phyloP scores from a whole-genome alignment of 2,888 invertebrate species.

The Tinea semifulvella region DNA sequence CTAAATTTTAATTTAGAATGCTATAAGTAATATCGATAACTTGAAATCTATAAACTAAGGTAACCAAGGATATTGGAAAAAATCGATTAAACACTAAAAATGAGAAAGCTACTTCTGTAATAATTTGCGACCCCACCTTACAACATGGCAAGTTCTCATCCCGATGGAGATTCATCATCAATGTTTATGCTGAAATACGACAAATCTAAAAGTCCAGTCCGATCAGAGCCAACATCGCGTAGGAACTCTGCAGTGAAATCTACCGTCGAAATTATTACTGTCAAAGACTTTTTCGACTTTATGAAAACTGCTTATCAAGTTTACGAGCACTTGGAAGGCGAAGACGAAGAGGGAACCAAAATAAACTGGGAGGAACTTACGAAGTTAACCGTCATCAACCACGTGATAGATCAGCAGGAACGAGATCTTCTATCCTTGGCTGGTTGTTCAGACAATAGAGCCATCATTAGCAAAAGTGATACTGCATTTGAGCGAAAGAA shows the following conservation, averaged over 20 bases:
- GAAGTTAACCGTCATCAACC: conserved; percentile 55
- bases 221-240: conserved; percentile 31
- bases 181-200: conserved; percentile 50
- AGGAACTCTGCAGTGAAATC: conserved; percentile 31
- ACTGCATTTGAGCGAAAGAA: conserved; percentile 36
- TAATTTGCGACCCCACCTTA: not conserved
- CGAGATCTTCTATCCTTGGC: conserved; percentile 49
- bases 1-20: too few relatives aligned
- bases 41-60: too few relatives aligned
- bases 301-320: conserved; percentile 79
- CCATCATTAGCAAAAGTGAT: conserved; percentile 48
- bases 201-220: conserved; percentile 30
- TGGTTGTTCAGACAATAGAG: conserved; percentile 35
- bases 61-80: not conserved
- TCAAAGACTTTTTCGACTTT: conserved; percentile 76
- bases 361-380: conserved; percentile 63
- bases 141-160: conserved; percentile 44
- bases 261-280: conserved; percentile 70
- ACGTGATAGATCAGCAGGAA: conserved; percentile 54
- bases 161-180: conserved; percentile 40
- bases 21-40: too few relatives aligned
- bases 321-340: conserved; percentile 53
- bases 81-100: conserved; percentile 1
- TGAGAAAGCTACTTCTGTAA: not conserved
- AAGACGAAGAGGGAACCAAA: conserved; percentile 47